Conservation (phyloP, 2,888 invertebrate genomes). For the Drosophila sordidula region DNA sequence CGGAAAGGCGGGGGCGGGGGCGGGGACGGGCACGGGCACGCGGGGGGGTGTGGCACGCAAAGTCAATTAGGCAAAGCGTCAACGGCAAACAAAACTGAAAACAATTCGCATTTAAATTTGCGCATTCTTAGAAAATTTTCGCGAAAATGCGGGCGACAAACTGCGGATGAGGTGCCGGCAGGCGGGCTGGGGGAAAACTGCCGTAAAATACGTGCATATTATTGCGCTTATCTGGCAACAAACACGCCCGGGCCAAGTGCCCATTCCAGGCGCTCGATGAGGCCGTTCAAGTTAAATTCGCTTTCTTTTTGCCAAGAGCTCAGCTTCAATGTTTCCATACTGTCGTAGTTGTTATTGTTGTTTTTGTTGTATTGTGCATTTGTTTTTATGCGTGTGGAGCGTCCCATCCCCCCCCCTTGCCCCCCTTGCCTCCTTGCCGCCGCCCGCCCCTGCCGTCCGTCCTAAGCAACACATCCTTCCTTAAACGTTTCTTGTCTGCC, state of each 20-base stretch:
- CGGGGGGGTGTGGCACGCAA: conserved; percentile 40
- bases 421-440: conserved; percentile 19
- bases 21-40: neutral
- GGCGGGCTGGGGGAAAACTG: conserved; percentile 25
- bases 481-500: conserved; percentile 77
- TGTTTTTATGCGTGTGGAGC: conserved; percentile 73
- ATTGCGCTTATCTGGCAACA: conserved; percentile 81
- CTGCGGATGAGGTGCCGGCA: conserved; percentile 2
- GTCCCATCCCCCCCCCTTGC: conserved; percentile 29
- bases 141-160: conserved; percentile 29
- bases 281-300: conserved; percentile 65
- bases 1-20: neutral
- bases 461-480: conserved; percentile 79
- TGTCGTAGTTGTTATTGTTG: conserved; percentile 40
- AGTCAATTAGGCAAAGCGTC: conserved; percentile 77
- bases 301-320: conserved; percentile 52
- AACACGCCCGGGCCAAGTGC: conserved; percentile 75
- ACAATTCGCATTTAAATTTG: conserved; percentile 79
- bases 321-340: conserved; percentile 48
- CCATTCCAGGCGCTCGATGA: conserved; percentile 47
- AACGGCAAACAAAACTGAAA: conserved; percentile 72
- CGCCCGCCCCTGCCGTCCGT: conserved; percentile 29
- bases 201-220: conserved; percentile 78
- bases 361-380: conserved; percentile 62
- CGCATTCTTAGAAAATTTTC: conserved; percentile 67